Evolutionary conservation across 2,113 vertebrate genomes (phyloP), one percentile per base, ranked within the genome.

Genomic region (Scartelaos histophorus): DNA sequence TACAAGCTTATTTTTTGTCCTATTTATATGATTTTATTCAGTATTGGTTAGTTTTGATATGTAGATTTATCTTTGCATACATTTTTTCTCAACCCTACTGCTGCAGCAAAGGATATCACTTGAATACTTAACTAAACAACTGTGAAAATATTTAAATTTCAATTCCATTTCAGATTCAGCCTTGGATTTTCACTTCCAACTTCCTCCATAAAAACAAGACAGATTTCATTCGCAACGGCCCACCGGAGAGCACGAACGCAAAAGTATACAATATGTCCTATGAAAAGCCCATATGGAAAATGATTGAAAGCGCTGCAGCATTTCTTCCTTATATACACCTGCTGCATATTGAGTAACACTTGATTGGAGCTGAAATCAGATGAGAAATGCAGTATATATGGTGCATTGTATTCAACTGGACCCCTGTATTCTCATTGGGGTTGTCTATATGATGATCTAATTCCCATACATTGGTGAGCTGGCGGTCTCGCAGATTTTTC

Each of bases 361-460:
- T 61, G 24, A 60, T 66, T 76, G 71, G 43, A 74, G 76, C 53
- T 70, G 66, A n/a, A 45, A 46, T 69, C 66, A 58, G 66, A 74
- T n/a, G 56, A 66, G 70, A 70, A 81, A 79, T 3, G 7, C 56
- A 77, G 51, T 72, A 22, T 84, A 76, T 69, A 79, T 66, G 70
- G 67, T 73, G 75, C 71, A 78, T 75, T 72, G 85, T 78, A 78
- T 79, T 75, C 46, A 16, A 73, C 0, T 15, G 25, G 51, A 62
- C 58, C 70, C 24, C 12, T 13, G 71, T 75, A 80, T 64, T 80
- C 84, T 78, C 77, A 0, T 68, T 57, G 64, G 79, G 80, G 64
- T 69, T 80, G 74, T 86, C 82, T 77, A 76, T 77, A 76, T 72
- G 76, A 90, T 91, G 86, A 92, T 88, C 84, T 84, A 89, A 92